These are phyloP conservation scores for Gymnoscopelus microlampas DNA, from an alignment of 2,797 vertebrate genomes.

Conservation along the genomic window DNA sequence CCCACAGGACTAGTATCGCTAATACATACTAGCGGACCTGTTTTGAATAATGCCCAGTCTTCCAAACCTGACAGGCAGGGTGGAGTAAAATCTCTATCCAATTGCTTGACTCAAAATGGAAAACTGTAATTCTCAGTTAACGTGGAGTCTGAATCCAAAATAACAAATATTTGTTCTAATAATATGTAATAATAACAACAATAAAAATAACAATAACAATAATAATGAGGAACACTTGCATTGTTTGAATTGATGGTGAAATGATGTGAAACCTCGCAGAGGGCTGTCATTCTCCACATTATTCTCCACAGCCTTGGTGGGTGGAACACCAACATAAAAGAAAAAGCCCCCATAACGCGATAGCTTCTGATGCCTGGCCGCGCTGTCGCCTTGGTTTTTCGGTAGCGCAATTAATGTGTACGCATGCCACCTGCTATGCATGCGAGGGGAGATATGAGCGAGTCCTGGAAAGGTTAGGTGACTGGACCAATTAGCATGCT, in stretches of 20 bases:
- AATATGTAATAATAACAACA: background rate
- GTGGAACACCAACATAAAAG: constrained; percentile 20
- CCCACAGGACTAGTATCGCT: too few species aligned
- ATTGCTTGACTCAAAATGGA: constrained; percentile 3
- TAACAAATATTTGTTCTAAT: too few species aligned
- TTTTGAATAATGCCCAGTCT: background rate
- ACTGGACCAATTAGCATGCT: constrained; percentile 48
- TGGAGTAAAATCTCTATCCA: background rate
- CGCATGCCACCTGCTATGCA: constrained; percentile 46
- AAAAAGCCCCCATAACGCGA: constrained; percentile 31
- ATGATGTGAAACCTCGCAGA: too few species aligned
- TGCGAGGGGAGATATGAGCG: constrained; percentile 5
- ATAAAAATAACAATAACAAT: background rate
- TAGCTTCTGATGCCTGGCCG: constrained; percentile 38
- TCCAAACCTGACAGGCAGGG: background rate
- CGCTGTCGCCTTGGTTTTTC: constrained; percentile 11
- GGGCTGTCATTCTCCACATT: too few species aligned
- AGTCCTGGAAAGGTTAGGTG: constrained; percentile 48
- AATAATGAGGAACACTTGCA: too few species aligned
- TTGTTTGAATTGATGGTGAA: too few species aligned
- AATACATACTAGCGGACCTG: too few species aligned
- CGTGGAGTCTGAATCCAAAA: constrained; percentile 5
- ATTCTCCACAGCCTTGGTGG: constrained; percentile 11
- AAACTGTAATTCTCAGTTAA: background rate
- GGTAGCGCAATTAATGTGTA: constrained; percentile 34